A percentile compares a stretch with the other conserved stretches of the same genome.
Evolutionary conservation across 2,113 vertebrate species (phyloP).

Genomic region (Scomber scombrus): DNA sequence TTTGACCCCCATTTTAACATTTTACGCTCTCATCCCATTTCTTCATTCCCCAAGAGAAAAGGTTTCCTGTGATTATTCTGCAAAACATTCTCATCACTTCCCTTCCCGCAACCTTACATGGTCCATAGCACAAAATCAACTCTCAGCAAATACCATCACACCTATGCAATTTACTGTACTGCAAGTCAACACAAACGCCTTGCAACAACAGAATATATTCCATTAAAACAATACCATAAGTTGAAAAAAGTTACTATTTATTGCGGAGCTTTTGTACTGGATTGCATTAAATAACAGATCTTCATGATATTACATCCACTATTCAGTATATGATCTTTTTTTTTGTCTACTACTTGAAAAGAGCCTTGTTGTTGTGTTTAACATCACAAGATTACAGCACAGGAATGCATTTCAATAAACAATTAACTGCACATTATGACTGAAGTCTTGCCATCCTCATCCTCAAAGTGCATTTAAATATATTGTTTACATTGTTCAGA

Average conservation of each 20-base stretch:
- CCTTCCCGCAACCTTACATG: background rate
- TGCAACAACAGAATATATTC: background rate
- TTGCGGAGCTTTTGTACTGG: background rate
- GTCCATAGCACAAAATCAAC: background rate
- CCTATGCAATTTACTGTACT: background rate
- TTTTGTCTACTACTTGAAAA: no score
- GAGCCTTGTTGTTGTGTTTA: no score
- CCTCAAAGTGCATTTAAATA: no score
- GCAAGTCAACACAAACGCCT: background rate
- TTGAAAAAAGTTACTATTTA: background rate
- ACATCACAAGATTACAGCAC: no score
- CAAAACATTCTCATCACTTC: slow-evolving; percentile 37
- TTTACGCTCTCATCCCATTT: background rate
- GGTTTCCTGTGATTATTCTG: slow-evolving; percentile 49
- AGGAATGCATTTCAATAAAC: no score
- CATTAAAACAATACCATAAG: background rate
- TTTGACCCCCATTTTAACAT: background rate
- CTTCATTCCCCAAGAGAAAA: slow-evolving; percentile 4
- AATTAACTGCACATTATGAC: no score
- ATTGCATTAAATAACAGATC: background rate
- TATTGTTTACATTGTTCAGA: no score
- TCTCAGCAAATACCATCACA: background rate
- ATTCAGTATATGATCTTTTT: no score
- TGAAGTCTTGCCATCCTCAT: background rate
- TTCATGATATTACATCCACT: no score